Conservation (phyloP, 2,888 invertebrate species). For the Pyrochroa serraticornis region DNA sequence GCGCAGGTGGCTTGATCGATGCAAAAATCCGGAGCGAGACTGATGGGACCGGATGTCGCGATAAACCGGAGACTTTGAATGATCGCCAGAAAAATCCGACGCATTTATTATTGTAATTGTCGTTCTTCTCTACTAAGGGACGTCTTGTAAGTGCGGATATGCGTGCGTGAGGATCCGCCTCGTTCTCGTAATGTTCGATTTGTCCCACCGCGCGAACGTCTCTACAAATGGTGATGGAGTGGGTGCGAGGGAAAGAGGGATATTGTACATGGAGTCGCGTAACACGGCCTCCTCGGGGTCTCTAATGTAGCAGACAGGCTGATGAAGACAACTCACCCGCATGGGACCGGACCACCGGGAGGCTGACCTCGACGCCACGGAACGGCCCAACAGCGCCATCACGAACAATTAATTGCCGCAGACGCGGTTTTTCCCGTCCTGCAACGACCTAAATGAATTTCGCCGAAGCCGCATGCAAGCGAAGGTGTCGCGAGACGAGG, state of each 20-base stretch:
- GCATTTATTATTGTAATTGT: constrained; percentile 9
- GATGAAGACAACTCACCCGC: constrained; percentile 57
- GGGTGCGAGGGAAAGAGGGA: constrained; percentile 41
- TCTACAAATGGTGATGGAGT: constrained; percentile 53
- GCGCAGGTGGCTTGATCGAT: constrained; percentile 29
- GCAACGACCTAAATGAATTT: too few relatives aligned
- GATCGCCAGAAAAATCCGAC: constrained; percentile 5
- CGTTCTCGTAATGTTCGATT: constrained; percentile 38
- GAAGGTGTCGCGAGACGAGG: too few relatives aligned
- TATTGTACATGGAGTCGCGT: constrained; percentile 39
- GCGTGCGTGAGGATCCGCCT: background rate
- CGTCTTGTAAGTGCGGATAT: constrained; percentile 26
- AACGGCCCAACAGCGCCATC: constrained; percentile 6
- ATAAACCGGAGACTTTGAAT: constrained; percentile 14
- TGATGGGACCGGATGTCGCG: constrained; percentile 52
- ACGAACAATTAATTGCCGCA: too few relatives aligned
- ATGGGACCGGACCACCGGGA: constrained; percentile 44
- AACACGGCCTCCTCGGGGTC: constrained; percentile 46
- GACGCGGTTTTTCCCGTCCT: too few relatives aligned
- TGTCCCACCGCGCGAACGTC: constrained; percentile 48
- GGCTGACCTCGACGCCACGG: constrained; percentile 13
- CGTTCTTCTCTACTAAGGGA: constrained; percentile 2
- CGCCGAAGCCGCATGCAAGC: too few relatives aligned
- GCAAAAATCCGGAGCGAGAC: constrained; percentile 43
- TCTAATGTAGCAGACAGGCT: constrained; percentile 55